These are phyloP conservation scores for Oscheius sp. DNA, from an alignment of 2,888 invertebrate species.

Conservation along the genomic window DNA sequence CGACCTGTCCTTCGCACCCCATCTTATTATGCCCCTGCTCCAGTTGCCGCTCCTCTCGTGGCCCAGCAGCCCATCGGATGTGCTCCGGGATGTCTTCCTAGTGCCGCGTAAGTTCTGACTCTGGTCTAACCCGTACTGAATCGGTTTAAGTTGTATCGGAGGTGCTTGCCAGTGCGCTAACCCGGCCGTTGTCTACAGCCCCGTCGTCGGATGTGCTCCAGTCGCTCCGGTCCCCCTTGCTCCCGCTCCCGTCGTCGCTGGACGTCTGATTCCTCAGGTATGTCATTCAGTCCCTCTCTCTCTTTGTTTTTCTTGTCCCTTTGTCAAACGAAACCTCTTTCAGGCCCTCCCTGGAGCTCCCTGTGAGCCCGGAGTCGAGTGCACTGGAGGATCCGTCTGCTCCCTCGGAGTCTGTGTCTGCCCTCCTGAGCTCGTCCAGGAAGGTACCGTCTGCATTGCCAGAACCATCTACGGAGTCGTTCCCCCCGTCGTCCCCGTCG, in stretches of 20 bases:
- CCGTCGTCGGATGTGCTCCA: constrained; percentile 56
- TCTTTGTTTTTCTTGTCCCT: not conserved
- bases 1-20: constrained; percentile 30
- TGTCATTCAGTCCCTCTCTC: not conserved
- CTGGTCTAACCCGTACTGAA: not conserved
- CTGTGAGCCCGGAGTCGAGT: constrained; percentile 72
- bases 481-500: constrained; percentile 59
- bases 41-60: constrained; percentile 47
- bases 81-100: constrained; percentile 57
- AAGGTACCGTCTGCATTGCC: constrained; percentile 72
- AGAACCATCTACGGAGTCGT: constrained; percentile 71
- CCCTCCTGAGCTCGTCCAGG: constrained; percentile 72
- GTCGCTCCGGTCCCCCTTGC: constrained; percentile 44
- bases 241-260: constrained; percentile 67
- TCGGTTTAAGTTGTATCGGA: constrained; percentile 55
- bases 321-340: not conserved
- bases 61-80: constrained; percentile 52
- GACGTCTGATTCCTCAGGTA: constrained; percentile 70
- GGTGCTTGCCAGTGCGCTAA: constrained; percentile 66
- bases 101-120: constrained; percentile 43
- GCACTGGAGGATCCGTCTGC: constrained; percentile 73
- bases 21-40: constrained; percentile 38
- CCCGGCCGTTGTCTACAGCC: constrained; percentile 62
- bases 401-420: constrained; percentile 72
- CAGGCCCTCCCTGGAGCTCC: constrained; percentile 62